Base-by-base conservation (phyloP, 2,888 invertebrate species). In the Erynnis tages region DNA sequence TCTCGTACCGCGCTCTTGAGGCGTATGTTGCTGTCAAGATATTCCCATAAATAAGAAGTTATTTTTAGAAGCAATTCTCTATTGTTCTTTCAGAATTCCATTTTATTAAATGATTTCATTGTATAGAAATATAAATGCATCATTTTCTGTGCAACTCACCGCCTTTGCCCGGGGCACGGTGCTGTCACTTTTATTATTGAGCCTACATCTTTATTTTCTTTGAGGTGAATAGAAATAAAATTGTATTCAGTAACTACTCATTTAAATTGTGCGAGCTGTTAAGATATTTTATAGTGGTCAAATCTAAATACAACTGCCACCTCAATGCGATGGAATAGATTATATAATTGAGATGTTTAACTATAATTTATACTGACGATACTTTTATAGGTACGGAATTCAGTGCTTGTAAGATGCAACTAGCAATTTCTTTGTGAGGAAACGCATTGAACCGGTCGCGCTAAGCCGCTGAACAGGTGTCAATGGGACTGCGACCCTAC, bases 161-260 rank as follows among this genome's bases (percentile, higher is more conserved):
- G 61, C 58, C 65, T 54, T 62, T 69, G 72, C 69, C 58, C 54
- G 66, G 67, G 66, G 69, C 67, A 63, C 62, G 57, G 66, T 59
- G 60, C 67, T 59, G 61, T 66, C 68, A 66, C 69, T 69, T 72
- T 66, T 65, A 71, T 73, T 72, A 75, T 71, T 70, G 71, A 72
- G 68, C 73, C 76, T 76, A 77, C 79, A 76, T 72, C 76, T 80
- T 76, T 78, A 81, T 83, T 79, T 78, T 68, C 75, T 75, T 71
- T 68, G 62, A 62, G 17, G 21, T 32, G 49, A 49, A 41, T 41
- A 41, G 49, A 49, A 41, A 49, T 49, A 34, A n/a, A n/a, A n/a
- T n/a, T n/a, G n/a, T n/a, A n/a, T n/a, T n/a, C n/a, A n/a, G n/a
- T n/a, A n/a, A n/a, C n/a, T n/a, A n/a, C n/a, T n/a, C n/a, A n/a